A percentile compares a stretch with the other conserved stretches of the same genome.
phyloP scores from a whole-genome alignment of 2,113 vertebrate genomes.

The Lutjanus erythropterus region DNA sequence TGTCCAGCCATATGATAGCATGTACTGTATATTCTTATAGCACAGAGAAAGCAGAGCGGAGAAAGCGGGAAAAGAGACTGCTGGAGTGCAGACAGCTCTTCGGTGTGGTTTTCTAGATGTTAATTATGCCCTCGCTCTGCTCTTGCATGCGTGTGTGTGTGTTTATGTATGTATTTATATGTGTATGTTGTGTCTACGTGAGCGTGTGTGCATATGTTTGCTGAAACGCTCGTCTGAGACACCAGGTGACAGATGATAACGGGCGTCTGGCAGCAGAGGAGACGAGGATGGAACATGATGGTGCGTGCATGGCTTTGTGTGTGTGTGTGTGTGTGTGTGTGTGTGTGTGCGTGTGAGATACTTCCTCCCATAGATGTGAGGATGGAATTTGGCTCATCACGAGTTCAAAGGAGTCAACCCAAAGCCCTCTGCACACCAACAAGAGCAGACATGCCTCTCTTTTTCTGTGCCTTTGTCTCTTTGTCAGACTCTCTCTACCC shows the following conservation, averaged over 20 bases:
- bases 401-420: slow-evolving; percentile 75
- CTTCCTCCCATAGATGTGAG: slow-evolving; percentile 54
- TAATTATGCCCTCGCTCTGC: slow-evolving; percentile 50
- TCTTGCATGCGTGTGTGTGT: slow-evolving; percentile 26
- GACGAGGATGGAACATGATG: slow-evolving; percentile 22
- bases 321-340: slow-evolving; percentile 15
- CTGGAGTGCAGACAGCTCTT: slow-evolving; percentile 40
- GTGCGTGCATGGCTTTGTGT: slow-evolving; percentile 19
- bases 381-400: slow-evolving; percentile 76
- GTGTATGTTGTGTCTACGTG: slow-evolving; percentile 55
- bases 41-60: slow-evolving; percentile 52
- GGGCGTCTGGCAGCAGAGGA: slow-evolving; percentile 12
- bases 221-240: slow-evolving; percentile 5
- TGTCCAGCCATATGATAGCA: slow-evolving; percentile 64
- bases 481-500: slow-evolving; percentile 34
- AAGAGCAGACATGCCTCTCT: slow-evolving; percentile 71
- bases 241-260: slow-evolving; percentile 61
- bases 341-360: slow-evolving; percentile 9
- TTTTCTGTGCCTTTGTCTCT: slow-evolving; percentile 30
- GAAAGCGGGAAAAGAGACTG: slow-evolving; percentile 51
- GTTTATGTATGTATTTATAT: slow-evolving; percentile 21
- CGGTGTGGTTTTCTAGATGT: slow-evolving; percentile 52
- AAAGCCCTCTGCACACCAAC: slow-evolving; percentile 59
- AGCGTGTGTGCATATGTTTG: slow-evolving; percentile 29
- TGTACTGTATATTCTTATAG: slow-evolving; percentile 49